Evolutionary conservation across 2,113 vertebrate species (phyloP).

Genomic region (Pelodiscus sinensis): DNA sequence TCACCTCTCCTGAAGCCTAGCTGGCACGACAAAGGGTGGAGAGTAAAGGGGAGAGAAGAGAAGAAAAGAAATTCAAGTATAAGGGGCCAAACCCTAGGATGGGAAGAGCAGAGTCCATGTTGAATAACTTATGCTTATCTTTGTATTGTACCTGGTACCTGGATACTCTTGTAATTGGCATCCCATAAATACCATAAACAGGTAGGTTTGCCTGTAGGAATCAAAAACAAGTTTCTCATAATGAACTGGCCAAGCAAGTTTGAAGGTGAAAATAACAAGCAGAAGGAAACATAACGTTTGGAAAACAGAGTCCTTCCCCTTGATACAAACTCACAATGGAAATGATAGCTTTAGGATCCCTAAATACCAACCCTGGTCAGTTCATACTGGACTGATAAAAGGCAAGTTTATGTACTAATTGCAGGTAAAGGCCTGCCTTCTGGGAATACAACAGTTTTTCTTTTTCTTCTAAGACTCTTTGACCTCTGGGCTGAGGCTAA

Average conservation of each 20-base stretch:
- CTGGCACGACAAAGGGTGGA: background rate
- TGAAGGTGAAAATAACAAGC: conserved; percentile 32
- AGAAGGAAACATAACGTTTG: background rate
- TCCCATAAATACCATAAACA: conserved; percentile 18
- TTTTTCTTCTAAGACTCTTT: conserved; percentile 49
- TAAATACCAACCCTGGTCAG: background rate
- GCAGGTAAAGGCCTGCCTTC: conserved; percentile 50
- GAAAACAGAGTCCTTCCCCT: conserved; percentile 32
- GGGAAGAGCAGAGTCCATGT: background rate
- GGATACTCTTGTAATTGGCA: background rate
- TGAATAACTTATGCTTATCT: conserved; percentile 50
- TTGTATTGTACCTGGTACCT: background rate
- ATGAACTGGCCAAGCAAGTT: conserved; percentile 33
- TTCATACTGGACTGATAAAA: conserved; percentile 55
- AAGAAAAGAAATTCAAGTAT: background rate
- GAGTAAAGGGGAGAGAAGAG: background rate
- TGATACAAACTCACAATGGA: conserved; percentile 8
- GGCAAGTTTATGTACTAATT: conserved; percentile 45
- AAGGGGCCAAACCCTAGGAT: background rate
- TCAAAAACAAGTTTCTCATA: conserved; percentile 43
- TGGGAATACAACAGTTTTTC: conserved; percentile 42
- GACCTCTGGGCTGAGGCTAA: conserved; percentile 47
- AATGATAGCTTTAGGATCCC: conserved; percentile 22
- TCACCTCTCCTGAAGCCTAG: background rate
- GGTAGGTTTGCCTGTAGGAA: conserved; percentile 12